Evolutionary conservation across 35 echinoderm and acorn worm species (phyloP), one percentile per base, ranked within the genome.

Genomic region (Nesometra sesokonis): DNA sequence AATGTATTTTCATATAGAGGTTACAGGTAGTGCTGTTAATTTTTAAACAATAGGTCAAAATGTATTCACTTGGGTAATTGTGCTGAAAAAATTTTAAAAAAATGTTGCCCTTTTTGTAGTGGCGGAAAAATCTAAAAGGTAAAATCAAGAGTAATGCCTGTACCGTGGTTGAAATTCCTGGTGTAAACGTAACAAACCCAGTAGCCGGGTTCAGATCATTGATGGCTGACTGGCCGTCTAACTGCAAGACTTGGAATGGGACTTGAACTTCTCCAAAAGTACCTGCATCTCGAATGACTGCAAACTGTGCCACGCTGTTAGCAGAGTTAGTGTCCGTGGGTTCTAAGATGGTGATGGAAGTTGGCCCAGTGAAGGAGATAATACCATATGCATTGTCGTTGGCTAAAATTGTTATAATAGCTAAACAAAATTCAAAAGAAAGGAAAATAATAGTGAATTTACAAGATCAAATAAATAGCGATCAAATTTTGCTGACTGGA

Each of bases 321-420:
- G 90, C 84, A 13, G 86, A 67, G 31, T 84, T 79, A 29, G 85
- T 77, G n/a, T 84, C 91, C 13, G 89, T 47, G 11, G 95, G 95
- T 37, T 97, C 95, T 37, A 35, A 35, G 39, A 97, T 93, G 33
- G 85, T 88, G 30, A 91, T 47, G 0, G 31, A 39, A 21, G 35
- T 43, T 0, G 84, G 47, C 17, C 78, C 57, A 31, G 88, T 86
- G 78, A 98, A 98, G 33, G 85, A 88, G 11, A 98, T 86, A 47
- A 98, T 84, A 4, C 95, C 95, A 83, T 90, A 98, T 32, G 95
- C 95, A 85, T 98, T 82, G 78, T 98, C 92, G 31, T 91, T 98
- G 29, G 94, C 88, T 40, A 84, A 33, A 78, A 97, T 97, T 34
- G 43, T 91, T 46, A 94, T 76, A 29, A 46, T 81, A 23, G 78